phyloP scores from a whole-genome alignment of 2,888 invertebrate species.

The Meliscaeva auricollis region DNA sequence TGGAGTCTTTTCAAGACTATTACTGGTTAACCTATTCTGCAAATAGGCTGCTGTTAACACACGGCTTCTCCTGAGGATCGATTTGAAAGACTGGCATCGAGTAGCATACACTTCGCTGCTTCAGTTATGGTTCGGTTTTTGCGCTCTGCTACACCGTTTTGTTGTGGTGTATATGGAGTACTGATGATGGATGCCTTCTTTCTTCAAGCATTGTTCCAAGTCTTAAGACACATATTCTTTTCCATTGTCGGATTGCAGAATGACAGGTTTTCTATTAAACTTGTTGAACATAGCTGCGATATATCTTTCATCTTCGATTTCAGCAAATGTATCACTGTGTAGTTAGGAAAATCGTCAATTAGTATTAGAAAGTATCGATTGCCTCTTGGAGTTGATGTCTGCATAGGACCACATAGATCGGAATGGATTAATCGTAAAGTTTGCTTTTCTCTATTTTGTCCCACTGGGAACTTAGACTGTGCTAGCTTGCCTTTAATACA shows the following conservation, averaged over 20 bases:
- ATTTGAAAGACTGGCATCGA: not conserved
- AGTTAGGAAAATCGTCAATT: slow-evolving; percentile 6
- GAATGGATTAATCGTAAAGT: not conserved
- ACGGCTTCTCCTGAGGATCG: not conserved
- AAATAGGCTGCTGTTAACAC: not conserved
- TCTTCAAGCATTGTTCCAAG: not conserved
- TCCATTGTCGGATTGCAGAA: not conserved
- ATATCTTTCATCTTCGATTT: not conserved
- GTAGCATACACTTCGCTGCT: not conserved
- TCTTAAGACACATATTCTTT: not conserved
- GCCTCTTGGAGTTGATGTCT: not conserved
- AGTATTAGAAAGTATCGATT: slow-evolving; percentile 7
- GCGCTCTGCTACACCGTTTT: not conserved
- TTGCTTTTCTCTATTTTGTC: not conserved
- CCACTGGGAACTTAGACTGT: too few relatives aligned
- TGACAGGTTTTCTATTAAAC: not conserved
- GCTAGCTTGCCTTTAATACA: too few relatives aligned
- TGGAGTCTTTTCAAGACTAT: too few relatives aligned
- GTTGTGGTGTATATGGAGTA: not conserved
- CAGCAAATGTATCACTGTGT: not conserved
- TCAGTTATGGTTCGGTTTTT: not conserved
- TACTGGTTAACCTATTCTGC: not conserved
- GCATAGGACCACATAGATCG: slow-evolving; percentile 10
- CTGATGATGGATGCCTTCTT: not conserved
- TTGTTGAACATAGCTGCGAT: not conserved